These are phyloP conservation scores for Takifugu ocellatus DNA, from an alignment of 2,797 vertebrate species.

Conservation along the genomic window DNA sequence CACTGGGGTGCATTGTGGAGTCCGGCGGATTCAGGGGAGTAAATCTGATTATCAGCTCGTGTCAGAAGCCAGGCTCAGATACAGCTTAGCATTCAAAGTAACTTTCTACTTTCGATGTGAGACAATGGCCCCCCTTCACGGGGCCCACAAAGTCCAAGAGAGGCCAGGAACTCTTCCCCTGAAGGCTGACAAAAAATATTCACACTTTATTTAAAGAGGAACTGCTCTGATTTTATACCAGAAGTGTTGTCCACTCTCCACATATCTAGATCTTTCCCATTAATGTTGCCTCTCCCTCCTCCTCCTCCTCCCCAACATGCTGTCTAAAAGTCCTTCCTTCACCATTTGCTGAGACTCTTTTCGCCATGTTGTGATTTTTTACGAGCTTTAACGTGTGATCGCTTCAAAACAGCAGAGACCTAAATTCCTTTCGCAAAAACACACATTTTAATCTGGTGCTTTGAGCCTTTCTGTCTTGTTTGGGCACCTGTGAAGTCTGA, in stretches of 20 bases:
- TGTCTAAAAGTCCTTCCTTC: no score
- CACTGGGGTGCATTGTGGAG: slow-evolving; percentile 96
- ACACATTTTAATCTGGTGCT: slow-evolving; percentile 22
- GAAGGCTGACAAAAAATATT: slow-evolving; percentile 7
- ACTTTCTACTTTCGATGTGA: slow-evolving; percentile 88
- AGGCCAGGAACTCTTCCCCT: slow-evolving; percentile 19
- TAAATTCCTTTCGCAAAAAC: slow-evolving; percentile 25
- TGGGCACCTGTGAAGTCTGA: slow-evolving; percentile 66
- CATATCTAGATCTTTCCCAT: no score
- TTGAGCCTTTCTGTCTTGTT: slow-evolving; percentile 37
- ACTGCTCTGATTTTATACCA: neutral
- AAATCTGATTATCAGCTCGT: slow-evolving; percentile 99
- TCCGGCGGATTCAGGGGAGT: slow-evolving; percentile 90
- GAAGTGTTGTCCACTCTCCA: neutral
- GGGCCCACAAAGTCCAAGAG: slow-evolving; percentile 71
- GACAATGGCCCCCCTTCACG: slow-evolving; percentile 88
- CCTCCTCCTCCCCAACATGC: no score
- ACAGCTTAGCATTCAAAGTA: slow-evolving; percentile 94
- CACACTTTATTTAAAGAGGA: neutral
- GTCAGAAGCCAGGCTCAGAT: slow-evolving; percentile 98
- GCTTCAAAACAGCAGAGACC: no score
- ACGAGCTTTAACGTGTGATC: no score
- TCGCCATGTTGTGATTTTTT: no score
- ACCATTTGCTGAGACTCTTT: no score
- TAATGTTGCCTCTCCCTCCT: no score